Base-by-base conservation (phyloP, 2,797 vertebrate species). In the Tolypeutes matacus region DNA sequence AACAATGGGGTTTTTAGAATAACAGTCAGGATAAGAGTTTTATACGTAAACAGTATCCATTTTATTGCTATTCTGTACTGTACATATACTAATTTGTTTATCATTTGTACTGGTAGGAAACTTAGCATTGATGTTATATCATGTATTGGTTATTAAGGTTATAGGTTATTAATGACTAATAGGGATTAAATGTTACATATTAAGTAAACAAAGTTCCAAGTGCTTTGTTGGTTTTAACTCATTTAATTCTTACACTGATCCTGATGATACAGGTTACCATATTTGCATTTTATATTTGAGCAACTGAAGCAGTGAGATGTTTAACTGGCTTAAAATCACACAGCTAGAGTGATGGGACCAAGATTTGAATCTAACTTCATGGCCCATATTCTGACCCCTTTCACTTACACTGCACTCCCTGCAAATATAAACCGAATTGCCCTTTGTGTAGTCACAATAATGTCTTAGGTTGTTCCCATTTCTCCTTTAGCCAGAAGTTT, bases 131-230 rank as follows among this genome's bases (percentile, higher is more conserved):
- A 64, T 76, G 6, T 4, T 53, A 29, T 88, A 65, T 72, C 36
- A 58, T 27, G 0, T 73, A 15, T 53, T 4, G 2, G 17, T 53
- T 53, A 1, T 56, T 86, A 65, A 4, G 5, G 64, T 70, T 65
- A 27, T 51, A 78, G 69, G 4, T 92, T 95, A 86, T 86, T 80
- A 70, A 92, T 90, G 31, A 39, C 51, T 46, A 62, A 58, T 25
- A 60, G 42, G n/a, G 60, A 64, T 46, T 39, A 64, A 67, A 20
- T 36, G 67, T 70, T 42, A 34, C 18, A 46, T 82, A 56, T n/a
- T 14, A 56, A 34, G 2, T 46, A 20, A n/a, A 2, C 82, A 15
- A 51, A 83, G 17, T 70, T 81, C 21, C 23, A 51, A 53, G 4
- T 42, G 27, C 12, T 89, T 73, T 84, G 14, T 64, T 82, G 20